phyloP scores from a whole-genome alignment of 2,113 vertebrate species.

The Trinectes maculatus region DNA sequence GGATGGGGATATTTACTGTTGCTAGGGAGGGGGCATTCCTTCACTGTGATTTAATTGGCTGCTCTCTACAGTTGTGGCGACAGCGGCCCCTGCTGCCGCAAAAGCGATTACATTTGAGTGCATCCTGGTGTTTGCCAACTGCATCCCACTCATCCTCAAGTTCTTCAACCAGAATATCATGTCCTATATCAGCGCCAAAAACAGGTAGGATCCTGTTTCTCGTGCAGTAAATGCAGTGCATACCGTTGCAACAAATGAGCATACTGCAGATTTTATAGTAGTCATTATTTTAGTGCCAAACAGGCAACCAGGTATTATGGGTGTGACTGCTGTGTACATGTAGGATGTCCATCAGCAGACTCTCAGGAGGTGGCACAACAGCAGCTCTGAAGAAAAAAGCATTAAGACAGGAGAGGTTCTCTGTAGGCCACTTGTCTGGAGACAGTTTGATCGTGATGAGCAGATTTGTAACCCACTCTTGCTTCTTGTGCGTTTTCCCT shows the following conservation, averaged over 20 bases:
- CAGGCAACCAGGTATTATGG: too few species aligned
- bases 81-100: conserved; percentile 64
- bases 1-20: conserved; percentile 31
- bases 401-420: not conserved
- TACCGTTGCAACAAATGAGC: too few species aligned
- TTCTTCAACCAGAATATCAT: conserved; percentile 99
- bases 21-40: conserved; percentile 13
- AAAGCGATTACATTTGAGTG: conserved; percentile 2
- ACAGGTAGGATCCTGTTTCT: conserved; percentile 84
- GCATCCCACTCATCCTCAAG: conserved; percentile 97
- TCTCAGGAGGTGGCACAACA: not conserved
- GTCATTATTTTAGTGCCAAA: too few species aligned
- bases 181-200: conserved; percentile 97
- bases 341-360: not conserved
- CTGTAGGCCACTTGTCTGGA: not conserved
- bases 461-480: not conserved
- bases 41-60: not conserved
- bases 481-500: conserved; percentile 12
- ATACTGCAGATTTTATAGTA: too few species aligned
- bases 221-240: not conserved
- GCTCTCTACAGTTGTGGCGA: not conserved
- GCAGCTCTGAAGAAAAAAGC: not conserved
- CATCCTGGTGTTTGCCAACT: conserved; percentile 98
- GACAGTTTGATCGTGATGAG: not conserved
- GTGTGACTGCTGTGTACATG: too few species aligned